Evolutionary conservation across 1,140 invertebrate genomes (phyloP).

Genomic region (Sinella curviseta): DNA sequence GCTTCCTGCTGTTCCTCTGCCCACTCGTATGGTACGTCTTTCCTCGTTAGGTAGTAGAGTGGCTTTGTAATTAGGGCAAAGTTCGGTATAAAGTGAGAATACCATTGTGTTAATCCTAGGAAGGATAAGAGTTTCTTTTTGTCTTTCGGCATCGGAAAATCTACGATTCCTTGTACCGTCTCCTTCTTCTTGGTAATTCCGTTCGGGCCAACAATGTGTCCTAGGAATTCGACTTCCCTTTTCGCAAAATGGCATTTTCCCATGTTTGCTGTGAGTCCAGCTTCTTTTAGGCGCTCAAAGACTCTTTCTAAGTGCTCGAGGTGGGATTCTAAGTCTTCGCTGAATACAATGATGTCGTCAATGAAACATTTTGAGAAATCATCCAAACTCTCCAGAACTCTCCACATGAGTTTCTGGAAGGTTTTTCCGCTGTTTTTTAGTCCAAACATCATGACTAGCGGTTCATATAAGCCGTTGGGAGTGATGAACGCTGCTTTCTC

Average conservation of each 20-base stretch:
- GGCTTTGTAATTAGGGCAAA: slow-evolving; percentile 47
- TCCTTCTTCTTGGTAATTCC: slow-evolving; percentile 50
- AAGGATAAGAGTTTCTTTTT: slow-evolving; percentile 54
- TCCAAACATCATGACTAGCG: slow-evolving; percentile 55
- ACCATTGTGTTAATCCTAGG: slow-evolving; percentile 55
- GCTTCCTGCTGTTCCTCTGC: slow-evolving; percentile 34
- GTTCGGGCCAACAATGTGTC: slow-evolving; percentile 51
- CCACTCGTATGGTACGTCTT: slow-evolving; percentile 40
- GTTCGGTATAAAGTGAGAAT: slow-evolving; percentile 53
- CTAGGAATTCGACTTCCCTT: slow-evolving; percentile 44
- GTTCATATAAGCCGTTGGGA: slow-evolving; percentile 53
- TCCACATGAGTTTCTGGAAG: slow-evolving; percentile 59
- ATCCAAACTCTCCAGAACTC: slow-evolving; percentile 52
- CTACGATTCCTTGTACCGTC: slow-evolving; percentile 49
- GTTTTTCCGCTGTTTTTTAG: slow-evolving; percentile 56
- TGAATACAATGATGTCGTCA: not conserved
- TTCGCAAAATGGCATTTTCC: slow-evolving; percentile 26
- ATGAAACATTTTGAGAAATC: not conserved
- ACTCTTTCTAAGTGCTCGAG: not conserved
- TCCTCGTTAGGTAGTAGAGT: slow-evolving; percentile 50
- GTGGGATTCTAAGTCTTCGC: not conserved
- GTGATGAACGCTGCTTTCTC: not conserved
- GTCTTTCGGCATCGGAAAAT: slow-evolving; percentile 50
- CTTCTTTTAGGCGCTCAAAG: slow-evolving; percentile 25
- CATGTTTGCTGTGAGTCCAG: slow-evolving; percentile 51